Base-by-base conservation (phyloP, 1,140 invertebrate genomes). In the Drosophila prosaltans region DNA sequence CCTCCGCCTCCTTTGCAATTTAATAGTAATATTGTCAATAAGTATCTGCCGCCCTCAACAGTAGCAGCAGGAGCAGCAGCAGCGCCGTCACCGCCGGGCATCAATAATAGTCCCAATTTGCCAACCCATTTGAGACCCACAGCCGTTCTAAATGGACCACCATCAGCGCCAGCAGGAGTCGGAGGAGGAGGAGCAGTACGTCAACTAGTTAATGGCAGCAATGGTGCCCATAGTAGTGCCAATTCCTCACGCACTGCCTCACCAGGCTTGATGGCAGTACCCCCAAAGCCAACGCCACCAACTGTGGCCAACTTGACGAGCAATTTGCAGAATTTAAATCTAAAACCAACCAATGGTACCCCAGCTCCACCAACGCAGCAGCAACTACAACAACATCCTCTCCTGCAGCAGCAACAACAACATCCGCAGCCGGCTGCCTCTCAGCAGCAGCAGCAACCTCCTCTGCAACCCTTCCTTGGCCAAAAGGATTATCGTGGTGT, bases 211-310 rank as follows among this genome's bases (percentile, higher is more conserved):
- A 85, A 80, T 65, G 81, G 79, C 55, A 81, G 70, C 65, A 85
- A 81, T 67, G 83, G 82, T 2, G 61, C 70, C 30, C 45, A 51
- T 51, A 28, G 69, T 2, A 92, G 91, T 61, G 72, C 73, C 30
- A 84, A 88, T 16, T 92, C 91, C 16, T 92, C 91, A 11, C 80
- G 91, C 26, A 92, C 91, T 21, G 82, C 85, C 6, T 91, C 91
- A 16, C 85, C 91, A 5, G 74, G 84, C 5, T 36, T 81, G 28
- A 28, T 69, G 41, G 28, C 26, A 7, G 21, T 10, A 5, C 54
- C 69, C 10, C 39, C 30, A 16, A 61, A n/a, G 3, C 69, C 16
- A 55, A 28, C 30, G 5, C 26, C 60, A 63, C 26, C 62, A 74
- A 74, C 48, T 54, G 57, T 76, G 54, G 24, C 10, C 11, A 81